Conservation (phyloP, 2,113 vertebrate species). For the Notechis scutatus region DNA sequence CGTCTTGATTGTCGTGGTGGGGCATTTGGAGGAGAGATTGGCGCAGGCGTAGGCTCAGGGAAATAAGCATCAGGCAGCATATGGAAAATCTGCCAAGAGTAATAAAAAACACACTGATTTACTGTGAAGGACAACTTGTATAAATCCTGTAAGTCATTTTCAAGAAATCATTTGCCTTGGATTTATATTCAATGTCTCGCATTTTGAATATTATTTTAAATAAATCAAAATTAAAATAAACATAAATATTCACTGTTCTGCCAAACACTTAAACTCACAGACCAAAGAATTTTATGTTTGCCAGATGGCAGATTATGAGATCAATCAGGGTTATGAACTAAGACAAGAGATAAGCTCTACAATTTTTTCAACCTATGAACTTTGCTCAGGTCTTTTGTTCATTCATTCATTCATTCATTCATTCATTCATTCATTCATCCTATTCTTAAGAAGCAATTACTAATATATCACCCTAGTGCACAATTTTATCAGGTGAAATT, state of each 20-base stretch:
- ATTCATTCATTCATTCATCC: too few species aligned
- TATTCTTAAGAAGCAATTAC: background rate
- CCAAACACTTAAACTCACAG: slow-evolving; percentile 42
- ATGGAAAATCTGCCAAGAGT: slow-evolving; percentile 88
- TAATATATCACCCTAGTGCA: background rate
- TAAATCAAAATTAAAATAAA: slow-evolving; percentile 48
- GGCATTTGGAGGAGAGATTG: slow-evolving; percentile 75
- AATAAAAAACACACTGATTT: slow-evolving; percentile 68
- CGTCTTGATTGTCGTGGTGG: slow-evolving; percentile 90
- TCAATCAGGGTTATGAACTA: background rate
- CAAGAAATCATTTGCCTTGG: slow-evolving; percentile 61
- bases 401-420: background rate
- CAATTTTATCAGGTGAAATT: background rate
- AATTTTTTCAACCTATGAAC: slow-evolving; percentile 30
- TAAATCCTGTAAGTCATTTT: slow-evolving; percentile 51
- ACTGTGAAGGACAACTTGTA: slow-evolving; percentile 51
- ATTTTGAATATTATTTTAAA: slow-evolving; percentile 42
- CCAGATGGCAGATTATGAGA: slow-evolving; percentile 2
- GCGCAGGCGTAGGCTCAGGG: slow-evolving; percentile 65
- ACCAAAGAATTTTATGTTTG: slow-evolving; percentile 39
- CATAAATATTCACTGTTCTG: slow-evolving; percentile 49
- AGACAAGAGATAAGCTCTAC: slow-evolving; percentile 3
- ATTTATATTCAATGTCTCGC: slow-evolving; percentile 54
- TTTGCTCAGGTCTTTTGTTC: slow-evolving; percentile 27
- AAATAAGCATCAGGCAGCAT: slow-evolving; percentile 80